Base-by-base conservation (phyloP, 1,140 invertebrate species). In the Eubasilissa regina region DNA sequence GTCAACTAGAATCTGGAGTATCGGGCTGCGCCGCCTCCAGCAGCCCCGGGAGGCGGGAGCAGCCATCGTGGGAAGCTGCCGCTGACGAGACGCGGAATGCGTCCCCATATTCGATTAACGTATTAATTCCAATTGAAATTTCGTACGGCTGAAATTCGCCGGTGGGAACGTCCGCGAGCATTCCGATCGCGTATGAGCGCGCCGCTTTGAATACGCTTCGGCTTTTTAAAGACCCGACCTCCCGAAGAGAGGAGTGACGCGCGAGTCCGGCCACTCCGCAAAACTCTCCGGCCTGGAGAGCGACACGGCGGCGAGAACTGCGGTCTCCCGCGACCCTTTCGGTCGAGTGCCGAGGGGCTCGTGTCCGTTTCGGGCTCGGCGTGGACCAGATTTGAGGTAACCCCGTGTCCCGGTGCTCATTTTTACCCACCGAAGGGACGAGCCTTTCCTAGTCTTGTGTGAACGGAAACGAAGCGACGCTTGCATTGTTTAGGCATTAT, bases 31-130 rank as follows among this genome's bases (percentile, higher is more conserved):
- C 64, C 15, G 53, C 56, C 56, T 13, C 48, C 25, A 8, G 51
- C 48, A 11, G 51, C 48, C 21, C 66, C 13, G 19, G 25, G 12
- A n/a, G 17, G 8, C 7, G 12, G 43, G 8, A 0, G 12, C 19
- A 47, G 15, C 11, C 25, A 88, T 84, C 88, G 87, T 89, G 87
- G 88, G 87, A 89, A 89, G 86, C 85, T 85, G 85, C 87, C 60
- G 47, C 75, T 19, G 48, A 86, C 86, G 86, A 21, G 48, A 86
- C 86, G 86, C 84, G 84, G 89, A 88, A 88, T 89, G 87, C 87
- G 87, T 85, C 87, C 87, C 88, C 86, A 87, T 89, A 88, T 87
- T 85, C 86, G 87, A 89, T 88, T 88, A 89, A 88, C 88, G 89
- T 89, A 90, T 89, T 88, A 87, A 89, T 88, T 82, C 81, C 81